Evolutionary conservation across 2,888 invertebrate genomes (phyloP).

Genomic region (Bombylius major): DNA sequence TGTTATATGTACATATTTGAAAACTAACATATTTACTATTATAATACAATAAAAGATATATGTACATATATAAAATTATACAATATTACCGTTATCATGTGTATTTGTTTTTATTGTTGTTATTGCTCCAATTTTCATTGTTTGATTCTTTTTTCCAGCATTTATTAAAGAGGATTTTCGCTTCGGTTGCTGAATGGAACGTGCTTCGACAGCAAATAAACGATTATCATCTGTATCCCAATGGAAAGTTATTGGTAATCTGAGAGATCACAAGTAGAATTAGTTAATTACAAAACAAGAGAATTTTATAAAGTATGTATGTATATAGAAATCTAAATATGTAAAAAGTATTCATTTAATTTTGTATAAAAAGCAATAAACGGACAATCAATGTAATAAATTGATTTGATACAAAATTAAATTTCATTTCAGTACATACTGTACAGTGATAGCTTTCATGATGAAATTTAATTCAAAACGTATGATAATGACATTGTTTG

Average conservation of each 20-base stretch:
- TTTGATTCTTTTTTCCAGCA: background rate
- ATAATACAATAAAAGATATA: too few species aligned
- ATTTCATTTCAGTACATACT: too few species aligned
- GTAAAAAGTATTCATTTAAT: too few species aligned
- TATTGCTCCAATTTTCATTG: background rate
- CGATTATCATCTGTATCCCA: constrained; percentile 87
- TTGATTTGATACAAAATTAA: too few species aligned
- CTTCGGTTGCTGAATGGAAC: constrained; percentile 36
- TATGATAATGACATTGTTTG: too few species aligned
- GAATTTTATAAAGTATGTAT: background rate
- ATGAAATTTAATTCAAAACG: too few species aligned
- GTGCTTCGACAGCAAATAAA: constrained; percentile 75
- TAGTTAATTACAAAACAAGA: background rate
- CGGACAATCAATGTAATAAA: too few species aligned
- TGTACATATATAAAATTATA: background rate
- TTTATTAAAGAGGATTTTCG: constrained; percentile 12
- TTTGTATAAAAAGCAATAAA: too few species aligned
- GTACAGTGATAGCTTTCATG: too few species aligned
- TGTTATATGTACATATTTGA: too few species aligned
- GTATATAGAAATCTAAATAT: too few species aligned
- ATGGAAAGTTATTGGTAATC: constrained; percentile 52
- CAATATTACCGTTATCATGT: background rate
- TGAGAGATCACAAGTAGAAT: constrained; percentile 14
- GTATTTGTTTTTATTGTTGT: background rate
- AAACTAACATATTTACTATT: too few species aligned